These are phyloP conservation scores for Peromyscus nudipes DNA, from an alignment of 2,797 vertebrate genomes.

Conservation along the genomic window DNA sequence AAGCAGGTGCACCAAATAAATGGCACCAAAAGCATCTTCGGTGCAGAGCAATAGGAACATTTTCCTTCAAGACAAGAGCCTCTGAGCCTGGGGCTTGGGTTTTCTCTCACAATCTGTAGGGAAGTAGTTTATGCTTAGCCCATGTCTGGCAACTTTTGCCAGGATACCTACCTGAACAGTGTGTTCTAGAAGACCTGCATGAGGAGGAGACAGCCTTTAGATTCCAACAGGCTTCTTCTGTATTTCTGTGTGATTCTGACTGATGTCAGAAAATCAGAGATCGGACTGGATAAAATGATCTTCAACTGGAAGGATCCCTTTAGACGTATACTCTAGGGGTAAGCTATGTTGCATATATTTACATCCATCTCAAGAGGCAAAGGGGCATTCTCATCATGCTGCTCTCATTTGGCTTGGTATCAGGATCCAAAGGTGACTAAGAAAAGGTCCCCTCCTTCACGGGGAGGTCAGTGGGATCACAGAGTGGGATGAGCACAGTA, in stretches of 20 bases:
- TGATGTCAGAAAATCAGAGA: background rate
- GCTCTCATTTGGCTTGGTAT: background rate
- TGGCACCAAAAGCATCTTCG: background rate
- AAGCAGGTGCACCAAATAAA: background rate
- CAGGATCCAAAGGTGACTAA: background rate
- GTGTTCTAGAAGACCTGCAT: background rate
- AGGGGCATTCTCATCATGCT: background rate
- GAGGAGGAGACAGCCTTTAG: background rate
- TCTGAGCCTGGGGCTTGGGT: background rate
- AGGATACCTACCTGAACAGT: fast-evolving
- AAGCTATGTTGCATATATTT: background rate
- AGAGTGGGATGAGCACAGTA: background rate
- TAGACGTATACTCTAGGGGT: background rate
- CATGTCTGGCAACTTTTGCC: fast-evolving
- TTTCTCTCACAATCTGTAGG: background rate
- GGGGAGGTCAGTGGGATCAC: background rate
- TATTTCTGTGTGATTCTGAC: background rate
- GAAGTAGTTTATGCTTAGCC: background rate
- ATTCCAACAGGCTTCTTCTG: background rate
- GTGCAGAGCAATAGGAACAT: background rate
- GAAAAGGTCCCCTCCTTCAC: background rate
- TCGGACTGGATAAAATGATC: fast-evolving
- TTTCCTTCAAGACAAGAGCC: background rate
- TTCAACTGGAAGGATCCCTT: background rate
- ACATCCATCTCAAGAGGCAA: no score